Base-by-base conservation (phyloP, 2,797 vertebrate genomes). In the Balearica regulorum region DNA sequence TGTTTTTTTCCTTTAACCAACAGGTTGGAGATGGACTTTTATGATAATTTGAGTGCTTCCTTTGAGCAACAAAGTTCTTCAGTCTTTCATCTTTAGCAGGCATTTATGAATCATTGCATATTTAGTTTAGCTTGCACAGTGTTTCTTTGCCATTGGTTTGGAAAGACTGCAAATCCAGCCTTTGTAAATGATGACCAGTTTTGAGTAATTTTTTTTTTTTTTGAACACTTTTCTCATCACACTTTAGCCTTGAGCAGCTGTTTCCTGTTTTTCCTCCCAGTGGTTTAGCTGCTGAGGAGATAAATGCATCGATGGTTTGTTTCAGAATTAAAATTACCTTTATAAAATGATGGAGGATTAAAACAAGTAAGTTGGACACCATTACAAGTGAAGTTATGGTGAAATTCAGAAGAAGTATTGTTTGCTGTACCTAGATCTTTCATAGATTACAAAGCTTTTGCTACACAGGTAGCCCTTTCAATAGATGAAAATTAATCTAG, bases 221-320 rank as follows among this genome's bases (percentile, higher is more conserved):
- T n/a, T n/a, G n/a, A 65, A 83, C 79, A 75, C n/a, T 43, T 83
- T 95, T 93, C 76, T 94, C 76, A 72, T 92, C 43, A 31, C 35
- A 39, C 14, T 29, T 92, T 7, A 60, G 79, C 88, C 92, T 90
- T 95, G 71, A 78, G 87, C 95, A 94, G 94, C 96, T 96, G 95
- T 96, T 96, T 97, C 96, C 96, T 97, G 94, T 92, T 94, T 95
- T 96, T 93, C 44, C 17, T 92, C 54, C 41, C 46, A 75, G 78
- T 75, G 61, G 54, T 71, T 94, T 71, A 72, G 60, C 86, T 86
- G 81, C 76, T 78, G 79, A 71, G 68, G 61, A 95, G 75, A 94
- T 75, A 95, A 90, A 85, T 28, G 46, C 29, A 87, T 69, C 22
- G n/a, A 1, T 83, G 35, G 20, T 72, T 90, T 91, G 24, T 75